Evolutionary conservation across 2,888 invertebrate genomes (phyloP), one percentile per base, ranked within the genome.

Genomic region (Calliscelio sp.): DNA sequence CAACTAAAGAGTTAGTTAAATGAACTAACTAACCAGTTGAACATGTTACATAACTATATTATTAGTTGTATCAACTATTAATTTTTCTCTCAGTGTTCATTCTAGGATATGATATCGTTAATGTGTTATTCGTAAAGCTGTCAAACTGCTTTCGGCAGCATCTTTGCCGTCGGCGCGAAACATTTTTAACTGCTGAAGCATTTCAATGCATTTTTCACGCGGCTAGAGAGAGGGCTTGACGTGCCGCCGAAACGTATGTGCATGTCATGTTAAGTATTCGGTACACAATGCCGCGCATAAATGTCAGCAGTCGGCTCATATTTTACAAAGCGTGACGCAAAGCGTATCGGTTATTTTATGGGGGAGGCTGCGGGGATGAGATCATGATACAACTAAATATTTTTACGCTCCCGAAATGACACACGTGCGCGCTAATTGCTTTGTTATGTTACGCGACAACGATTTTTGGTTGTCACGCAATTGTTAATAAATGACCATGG

Each of bases 141-240:
- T 63, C 49, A 49, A 68, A 53, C 32, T 10, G 18, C 68, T 57
- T 57, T 68, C 59, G n/a, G 55, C 74, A 28, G 24, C 63, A 32
- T 49, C 68, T 78, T 61, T 51, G 51, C 73, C 74, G 44, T n/a
- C 49, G 74, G 68, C 68, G 59, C 22, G 35, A 70, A 81, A 75
- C 75, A 70, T 75, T 81, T 61, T 71, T 71, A 79, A 79, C 63
- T 49, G 71, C 18, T 57, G 55, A 79, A 79, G 38, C 63, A 75
- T 70, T 75, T 75, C 63, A 59, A 74, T 74, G 59, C 70, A 70
- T 78, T 78, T 78, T 70, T 78, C 78, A 78, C 70, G 53, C 44
- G 38, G 35, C 20, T n/a, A 14, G 53, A 41, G 46, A 68, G 49
- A 49, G 24, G 38, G 35, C 59, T 77, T 66, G 66, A 66, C 66